Base-by-base conservation (phyloP, 2,888 invertebrate genomes). In the Ophioninae sp. region DNA sequence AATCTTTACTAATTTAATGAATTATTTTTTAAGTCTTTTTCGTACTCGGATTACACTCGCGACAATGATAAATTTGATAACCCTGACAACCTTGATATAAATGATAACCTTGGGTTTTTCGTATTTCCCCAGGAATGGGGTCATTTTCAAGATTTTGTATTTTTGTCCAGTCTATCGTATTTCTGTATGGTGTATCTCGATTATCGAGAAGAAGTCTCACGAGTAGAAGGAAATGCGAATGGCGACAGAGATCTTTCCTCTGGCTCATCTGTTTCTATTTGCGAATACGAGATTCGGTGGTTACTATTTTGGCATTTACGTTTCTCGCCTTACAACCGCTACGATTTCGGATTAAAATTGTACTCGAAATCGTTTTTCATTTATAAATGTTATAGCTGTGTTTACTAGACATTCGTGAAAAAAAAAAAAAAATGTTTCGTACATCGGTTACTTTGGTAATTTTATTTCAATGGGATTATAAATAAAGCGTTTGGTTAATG, bases 191-290 rank as follows among this genome's bases (percentile, higher is more conserved):
- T 23, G 70, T 75, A 50, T 75, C 56, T 74, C 59, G 72, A 59
- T 57, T 39, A 79, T 79, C 70, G 62, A 79, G 78, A 79, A 76
- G 56, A 79, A 79, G 79, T 81, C 75, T 79, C 67, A 57, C 72
- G 84, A 81, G 79, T 72, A 81, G 75, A 79, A 78, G 67, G 76
- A 79, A 81, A 79, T 67, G 70, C 75, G 67, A 81, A 76, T 72
- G 72, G 79, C 79, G 81, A 84, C 72, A 79, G 81, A 84, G 68
- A 81, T 65, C 72, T 21, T 61, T 69, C 64, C 57, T 41, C 30
- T 72, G 65, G n/a, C 61, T 79, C 67, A 20, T 79, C 70, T 65
- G 79, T 65, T 81, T 84, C 84, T 84, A 84, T 84, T 84, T 84
- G 64, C 84, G 84, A 84, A 82, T 82, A 65, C 74, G 50, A 64